A percentile compares a stretch with the other conserved stretches of the same genome.
Evolutionary conservation across 2,113 vertebrate species (phyloP).

Genomic region (Petrocephalus microphthalmus): DNA sequence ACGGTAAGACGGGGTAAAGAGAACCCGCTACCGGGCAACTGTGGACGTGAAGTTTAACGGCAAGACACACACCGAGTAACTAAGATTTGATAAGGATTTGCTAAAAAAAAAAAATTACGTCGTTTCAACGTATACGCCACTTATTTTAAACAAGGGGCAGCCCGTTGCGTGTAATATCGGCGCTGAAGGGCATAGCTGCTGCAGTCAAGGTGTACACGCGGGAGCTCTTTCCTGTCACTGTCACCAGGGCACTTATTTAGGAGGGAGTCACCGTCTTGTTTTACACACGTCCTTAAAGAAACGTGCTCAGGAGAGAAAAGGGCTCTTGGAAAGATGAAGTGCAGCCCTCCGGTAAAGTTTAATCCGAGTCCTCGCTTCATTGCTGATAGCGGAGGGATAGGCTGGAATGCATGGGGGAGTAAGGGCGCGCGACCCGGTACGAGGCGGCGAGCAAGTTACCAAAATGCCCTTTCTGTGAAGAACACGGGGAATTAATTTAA

Average conservation of each 20-base stretch:
- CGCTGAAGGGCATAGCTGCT: background rate
- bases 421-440: background rate
- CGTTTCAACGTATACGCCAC: background rate
- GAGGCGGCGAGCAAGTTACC: background rate
- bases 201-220: background rate
- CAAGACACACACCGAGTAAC: background rate
- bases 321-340: background rate
- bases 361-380: background rate
- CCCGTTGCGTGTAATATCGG: background rate
- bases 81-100: background rate
- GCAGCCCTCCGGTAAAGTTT: constrained; percentile 1
- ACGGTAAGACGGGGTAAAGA: background rate
- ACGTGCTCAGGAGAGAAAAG: background rate
- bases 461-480: background rate
- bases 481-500: background rate
- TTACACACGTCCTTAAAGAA: background rate
- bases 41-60: background rate
- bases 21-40: background rate
- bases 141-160: background rate
- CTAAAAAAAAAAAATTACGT: background rate
- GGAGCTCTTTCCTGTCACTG: background rate
- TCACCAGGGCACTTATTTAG: background rate
- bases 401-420: background rate
- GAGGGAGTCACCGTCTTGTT: background rate
- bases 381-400: background rate